Percentiles rank a stretch among this genome's conserved stretches.
Evolutionary conservation across 2,888 invertebrate genomes (phyloP).

Genomic region (Polydrusus tereticollis): DNA sequence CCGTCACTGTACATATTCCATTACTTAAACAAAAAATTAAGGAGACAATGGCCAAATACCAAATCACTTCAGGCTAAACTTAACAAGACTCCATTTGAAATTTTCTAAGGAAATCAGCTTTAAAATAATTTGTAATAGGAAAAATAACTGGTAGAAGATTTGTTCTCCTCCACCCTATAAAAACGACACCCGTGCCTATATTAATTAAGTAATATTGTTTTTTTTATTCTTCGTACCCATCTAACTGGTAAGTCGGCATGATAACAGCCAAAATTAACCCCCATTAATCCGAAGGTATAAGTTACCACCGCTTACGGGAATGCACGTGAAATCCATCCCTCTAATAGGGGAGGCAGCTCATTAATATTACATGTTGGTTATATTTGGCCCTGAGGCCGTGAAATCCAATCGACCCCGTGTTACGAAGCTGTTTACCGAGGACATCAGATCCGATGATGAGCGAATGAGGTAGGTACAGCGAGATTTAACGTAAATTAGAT

Average conservation of each 20-base stretch:
- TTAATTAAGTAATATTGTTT: too few relatives aligned
- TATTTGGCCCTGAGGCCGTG: neutral
- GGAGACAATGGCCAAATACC: too few relatives aligned
- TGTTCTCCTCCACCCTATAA: too few relatives aligned
- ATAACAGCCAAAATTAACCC: conserved; percentile 39
- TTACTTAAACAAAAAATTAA: too few relatives aligned
- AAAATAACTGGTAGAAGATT: too few relatives aligned
- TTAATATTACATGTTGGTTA: conserved; percentile 9
- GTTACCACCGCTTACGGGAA: conserved; percentile 29
- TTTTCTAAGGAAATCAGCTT: too few relatives aligned
- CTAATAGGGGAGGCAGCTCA: conserved; percentile 3
- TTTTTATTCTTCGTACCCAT: neutral
- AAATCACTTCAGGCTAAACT: too few relatives aligned
- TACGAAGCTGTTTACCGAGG: conserved; percentile 3
- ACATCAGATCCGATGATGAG: conserved; percentile 6
- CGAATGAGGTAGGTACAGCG: neutral
- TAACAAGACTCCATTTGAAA: too few relatives aligned
- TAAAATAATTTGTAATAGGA: too few relatives aligned
- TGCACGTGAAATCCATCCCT: conserved; percentile 30
- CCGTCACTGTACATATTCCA: too few relatives aligned
- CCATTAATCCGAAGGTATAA: neutral
- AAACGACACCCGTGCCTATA: too few relatives aligned
- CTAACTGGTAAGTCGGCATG: conserved; percentile 29
- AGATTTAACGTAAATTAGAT: neutral
- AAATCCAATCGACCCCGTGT: conserved; percentile 2